Evolutionary conservation across 2,113 vertebrate species (phyloP).

Genomic region (Indicator indicator): DNA sequence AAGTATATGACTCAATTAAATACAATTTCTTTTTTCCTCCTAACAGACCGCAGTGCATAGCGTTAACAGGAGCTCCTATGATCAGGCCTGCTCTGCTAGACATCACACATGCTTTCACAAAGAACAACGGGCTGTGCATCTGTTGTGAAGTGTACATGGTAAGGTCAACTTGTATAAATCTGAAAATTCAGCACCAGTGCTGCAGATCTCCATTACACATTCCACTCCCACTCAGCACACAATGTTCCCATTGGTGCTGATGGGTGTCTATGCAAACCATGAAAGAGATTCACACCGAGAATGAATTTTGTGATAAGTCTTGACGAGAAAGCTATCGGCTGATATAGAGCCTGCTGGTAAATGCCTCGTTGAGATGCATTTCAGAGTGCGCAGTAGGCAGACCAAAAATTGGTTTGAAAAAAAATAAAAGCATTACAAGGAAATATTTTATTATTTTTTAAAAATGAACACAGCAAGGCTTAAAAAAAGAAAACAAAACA

Average conservation of each 20-base stretch:
- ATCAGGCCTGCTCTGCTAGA: conserved; percentile 91
- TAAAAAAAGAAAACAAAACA: neutral
- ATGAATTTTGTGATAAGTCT: neutral
- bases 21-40: neutral
- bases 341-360: conserved; percentile 43
- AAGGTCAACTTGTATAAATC: conserved; percentile 26
- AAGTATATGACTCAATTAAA: neutral
- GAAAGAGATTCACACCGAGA: neutral
- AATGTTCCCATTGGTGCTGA: neutral
- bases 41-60: conserved; percentile 90
- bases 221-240: neutral
- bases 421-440: neutral
- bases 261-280: neutral
- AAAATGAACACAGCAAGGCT: neutral
- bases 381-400: conserved; percentile 23
- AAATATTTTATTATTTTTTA: neutral
- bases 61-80: conserved; percentile 86
- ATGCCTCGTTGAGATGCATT: conserved; percentile 19
- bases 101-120: conserved; percentile 88
- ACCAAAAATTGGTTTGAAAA: conserved; percentile 27
- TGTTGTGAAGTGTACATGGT: conserved; percentile 91
- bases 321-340: neutral
- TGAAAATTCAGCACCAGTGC: neutral
- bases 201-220: neutral
- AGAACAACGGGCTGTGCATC: conserved; percentile 91